phyloP scores from a whole-genome alignment of 2,888 invertebrate genomes.

The Tipula lateralis region DNA sequence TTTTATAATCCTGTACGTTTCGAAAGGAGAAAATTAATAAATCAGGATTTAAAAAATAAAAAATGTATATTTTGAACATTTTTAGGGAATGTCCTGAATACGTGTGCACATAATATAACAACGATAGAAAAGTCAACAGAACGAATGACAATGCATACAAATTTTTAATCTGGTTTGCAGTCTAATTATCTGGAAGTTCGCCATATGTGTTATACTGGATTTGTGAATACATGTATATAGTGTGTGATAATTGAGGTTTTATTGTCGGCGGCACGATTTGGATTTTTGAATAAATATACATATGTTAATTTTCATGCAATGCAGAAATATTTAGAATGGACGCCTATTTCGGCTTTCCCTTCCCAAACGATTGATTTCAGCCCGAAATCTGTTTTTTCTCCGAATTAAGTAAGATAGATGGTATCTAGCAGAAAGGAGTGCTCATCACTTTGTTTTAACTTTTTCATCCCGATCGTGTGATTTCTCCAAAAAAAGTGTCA shows the following conservation, averaged over 20 bases:
- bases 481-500: too few relatives aligned
- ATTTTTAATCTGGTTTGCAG: neutral
- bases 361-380: too few relatives aligned
- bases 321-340: too few relatives aligned
- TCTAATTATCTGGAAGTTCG: neutral
- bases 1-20: neutral
- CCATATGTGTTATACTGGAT: neutral
- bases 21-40: neutral
- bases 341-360: too few relatives aligned
- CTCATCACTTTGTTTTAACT: too few relatives aligned
- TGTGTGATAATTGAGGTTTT: neutral
- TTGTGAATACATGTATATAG: neutral
- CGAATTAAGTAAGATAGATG: too few relatives aligned
- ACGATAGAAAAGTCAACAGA: neutral
- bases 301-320: too few relatives aligned
- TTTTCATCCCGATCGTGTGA: too few relatives aligned
- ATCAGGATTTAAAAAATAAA: neutral
- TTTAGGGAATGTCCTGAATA: neutral
- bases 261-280: neutral
- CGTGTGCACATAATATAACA: neutral
- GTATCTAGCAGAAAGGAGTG: too few relatives aligned
- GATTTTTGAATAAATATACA: neutral
- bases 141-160: neutral
- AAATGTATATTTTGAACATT: neutral
- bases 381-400: too few relatives aligned